These are phyloP conservation scores for Drosophila pectinifera DNA, from an alignment of 1,140 invertebrate species.

Conservation along the genomic window DNA sequence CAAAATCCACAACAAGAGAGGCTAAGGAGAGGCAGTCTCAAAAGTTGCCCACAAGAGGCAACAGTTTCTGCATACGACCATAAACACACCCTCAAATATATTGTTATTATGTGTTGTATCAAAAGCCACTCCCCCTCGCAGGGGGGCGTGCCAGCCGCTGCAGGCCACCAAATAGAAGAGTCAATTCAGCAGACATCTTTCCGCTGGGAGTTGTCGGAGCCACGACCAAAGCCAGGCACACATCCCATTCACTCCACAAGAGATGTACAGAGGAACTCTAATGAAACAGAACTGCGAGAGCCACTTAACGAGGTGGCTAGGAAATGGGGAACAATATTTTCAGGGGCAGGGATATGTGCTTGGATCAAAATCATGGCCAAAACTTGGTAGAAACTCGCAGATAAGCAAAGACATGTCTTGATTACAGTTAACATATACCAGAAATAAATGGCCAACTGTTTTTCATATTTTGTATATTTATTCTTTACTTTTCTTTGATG, in stretches of 20 bases:
- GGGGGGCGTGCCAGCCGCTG: slow-evolving; percentile 24
- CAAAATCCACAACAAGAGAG: slow-evolving; percentile 11
- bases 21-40: slow-evolving; percentile 15
- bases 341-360: neutral
- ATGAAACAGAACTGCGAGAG: slow-evolving; percentile 2
- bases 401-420: neutral
- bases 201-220: slow-evolving; percentile 16
- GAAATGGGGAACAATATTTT: neutral
- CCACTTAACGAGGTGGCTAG: neutral
- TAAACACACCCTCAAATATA: slow-evolving; percentile 54
- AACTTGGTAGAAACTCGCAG: neutral
- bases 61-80: slow-evolving; percentile 35
- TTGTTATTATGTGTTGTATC: slow-evolving; percentile 74
- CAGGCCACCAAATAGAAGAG: slow-evolving; percentile 36
- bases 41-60: slow-evolving; percentile 39
- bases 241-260: neutral
- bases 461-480: too few relatives aligned
- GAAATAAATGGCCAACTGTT: neutral
- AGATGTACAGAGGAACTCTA: neutral
- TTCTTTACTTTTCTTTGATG: too few relatives aligned
- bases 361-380: neutral
- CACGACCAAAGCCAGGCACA: neutral
- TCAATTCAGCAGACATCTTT: slow-evolving; percentile 35
- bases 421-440: neutral
- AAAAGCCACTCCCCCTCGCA: slow-evolving; percentile 46